phyloP scores from a whole-genome alignment of 2,888 invertebrate genomes.

The Tholera decimalis region DNA sequence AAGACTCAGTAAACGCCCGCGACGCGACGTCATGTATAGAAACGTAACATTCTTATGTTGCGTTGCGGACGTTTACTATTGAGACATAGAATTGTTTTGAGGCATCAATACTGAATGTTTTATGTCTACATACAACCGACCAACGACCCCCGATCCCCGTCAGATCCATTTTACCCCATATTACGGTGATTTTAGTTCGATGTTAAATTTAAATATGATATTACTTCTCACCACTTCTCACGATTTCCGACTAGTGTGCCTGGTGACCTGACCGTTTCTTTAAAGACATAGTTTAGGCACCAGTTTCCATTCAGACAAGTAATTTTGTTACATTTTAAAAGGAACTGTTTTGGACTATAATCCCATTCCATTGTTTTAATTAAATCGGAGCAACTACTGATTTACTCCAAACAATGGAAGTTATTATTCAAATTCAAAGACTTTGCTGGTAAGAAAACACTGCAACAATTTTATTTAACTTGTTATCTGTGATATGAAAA shows the following conservation, averaged over 20 bases:
- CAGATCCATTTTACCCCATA: slow-evolving; percentile 12
- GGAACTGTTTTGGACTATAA: slow-evolving; percentile 24
- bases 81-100: too few relatives aligned
- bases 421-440: slow-evolving; percentile 15
- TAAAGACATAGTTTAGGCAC: background rate
- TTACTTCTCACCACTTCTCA: too few relatives aligned
- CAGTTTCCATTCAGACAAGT: too few relatives aligned
- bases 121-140: too few relatives aligned
- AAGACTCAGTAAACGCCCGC: too few relatives aligned
- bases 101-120: too few relatives aligned
- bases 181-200: slow-evolving; percentile 4
- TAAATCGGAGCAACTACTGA: too few relatives aligned
- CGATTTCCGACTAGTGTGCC: background rate
- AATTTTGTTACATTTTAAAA: slow-evolving; percentile 16
- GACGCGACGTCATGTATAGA: too few relatives aligned
- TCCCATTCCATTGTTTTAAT: too few relatives aligned
- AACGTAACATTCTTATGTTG: too few relatives aligned
- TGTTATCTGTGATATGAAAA: slow-evolving; percentile 8
- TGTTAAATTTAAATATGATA: background rate
- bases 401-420: slow-evolving; percentile 19
- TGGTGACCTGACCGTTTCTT: background rate
- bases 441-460: slow-evolving; percentile 28
- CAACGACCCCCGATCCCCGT: too few relatives aligned
- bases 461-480: slow-evolving; percentile 7
- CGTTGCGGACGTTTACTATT: too few relatives aligned